Evolutionary conservation across 1,140 invertebrate genomes (phyloP).

Genomic region (Melitaea cinxia): DNA sequence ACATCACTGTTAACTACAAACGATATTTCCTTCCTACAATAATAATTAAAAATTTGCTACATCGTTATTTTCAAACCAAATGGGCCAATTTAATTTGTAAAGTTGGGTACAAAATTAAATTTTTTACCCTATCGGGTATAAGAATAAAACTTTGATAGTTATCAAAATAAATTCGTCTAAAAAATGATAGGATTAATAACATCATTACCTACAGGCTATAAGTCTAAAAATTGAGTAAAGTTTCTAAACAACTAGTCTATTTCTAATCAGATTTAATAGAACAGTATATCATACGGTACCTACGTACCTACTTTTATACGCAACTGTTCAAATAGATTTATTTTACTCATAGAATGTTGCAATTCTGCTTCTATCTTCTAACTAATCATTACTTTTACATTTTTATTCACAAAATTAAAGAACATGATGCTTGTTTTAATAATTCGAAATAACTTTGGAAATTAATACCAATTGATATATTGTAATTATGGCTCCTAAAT

Average conservation of each 20-base stretch:
- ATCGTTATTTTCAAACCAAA: conserved; percentile 9
- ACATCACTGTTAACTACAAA: not conserved
- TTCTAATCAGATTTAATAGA: conserved; percentile 52
- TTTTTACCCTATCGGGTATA: too few relatives aligned
- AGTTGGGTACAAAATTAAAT: conserved; percentile 55
- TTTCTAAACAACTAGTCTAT: conserved; percentile 70
- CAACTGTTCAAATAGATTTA: conserved; percentile 1
- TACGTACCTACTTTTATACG: conserved; percentile 35
- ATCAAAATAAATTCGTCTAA: conserved; percentile 78
- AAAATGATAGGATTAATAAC: conserved; percentile 49
- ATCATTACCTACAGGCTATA: conserved; percentile 53
- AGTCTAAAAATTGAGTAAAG: conserved; percentile 65
- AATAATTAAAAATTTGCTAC: not conserved
- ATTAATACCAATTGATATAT: too few relatives aligned
- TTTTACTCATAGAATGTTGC: not conserved
- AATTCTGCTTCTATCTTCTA: not conserved
- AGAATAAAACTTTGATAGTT: conserved; percentile 60
- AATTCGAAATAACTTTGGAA: too few relatives aligned
- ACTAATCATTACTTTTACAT: not conserved
- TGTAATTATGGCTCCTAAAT: too few relatives aligned
- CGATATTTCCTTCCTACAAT: not conserved
- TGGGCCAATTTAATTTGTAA: conserved; percentile 32
- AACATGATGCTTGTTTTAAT: too few relatives aligned
- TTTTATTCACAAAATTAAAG: too few relatives aligned
- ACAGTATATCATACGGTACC: conserved; percentile 43